These are phyloP conservation scores for Aegotheles bennettii DNA, from an alignment of 2,113 vertebrate species.

Conservation along the genomic window DNA sequence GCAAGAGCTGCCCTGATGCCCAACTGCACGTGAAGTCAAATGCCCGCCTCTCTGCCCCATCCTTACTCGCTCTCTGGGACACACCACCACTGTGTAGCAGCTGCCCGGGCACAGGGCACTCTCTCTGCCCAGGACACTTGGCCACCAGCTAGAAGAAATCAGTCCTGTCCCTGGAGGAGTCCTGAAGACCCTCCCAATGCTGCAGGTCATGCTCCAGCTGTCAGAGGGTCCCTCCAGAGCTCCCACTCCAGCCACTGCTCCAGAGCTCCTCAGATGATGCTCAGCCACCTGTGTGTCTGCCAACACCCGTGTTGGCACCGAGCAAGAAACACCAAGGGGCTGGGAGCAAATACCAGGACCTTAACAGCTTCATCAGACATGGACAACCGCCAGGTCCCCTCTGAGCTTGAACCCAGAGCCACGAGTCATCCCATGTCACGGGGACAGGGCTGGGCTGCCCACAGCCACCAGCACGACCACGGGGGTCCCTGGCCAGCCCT, in stretches of 20 bases:
- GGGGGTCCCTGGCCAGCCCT: background rate
- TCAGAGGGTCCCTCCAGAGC: too few species aligned
- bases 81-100: background rate
- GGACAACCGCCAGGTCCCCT: accelerated
- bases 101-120: background rate
- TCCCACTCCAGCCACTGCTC: background rate
- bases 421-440: accelerated
- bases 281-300: accelerated
- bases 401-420: accelerated
- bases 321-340: background rate
- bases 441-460: background rate
- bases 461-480: background rate
- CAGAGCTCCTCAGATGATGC: background rate
- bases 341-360: background rate
- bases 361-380: background rate
- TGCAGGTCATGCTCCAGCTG: too few species aligned
- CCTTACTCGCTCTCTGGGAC: background rate
- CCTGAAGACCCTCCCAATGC: too few species aligned
- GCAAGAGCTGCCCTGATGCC: accelerated
- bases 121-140: background rate
- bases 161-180: background rate
- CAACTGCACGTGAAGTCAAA: background rate
- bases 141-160: background rate
- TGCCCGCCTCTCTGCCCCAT: background rate
- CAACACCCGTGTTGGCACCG: background rate